Evolutionary conservation across 2,888 invertebrate species (phyloP), one percentile per base, ranked within the genome.

Genomic region (Pandemis heparana): DNA sequence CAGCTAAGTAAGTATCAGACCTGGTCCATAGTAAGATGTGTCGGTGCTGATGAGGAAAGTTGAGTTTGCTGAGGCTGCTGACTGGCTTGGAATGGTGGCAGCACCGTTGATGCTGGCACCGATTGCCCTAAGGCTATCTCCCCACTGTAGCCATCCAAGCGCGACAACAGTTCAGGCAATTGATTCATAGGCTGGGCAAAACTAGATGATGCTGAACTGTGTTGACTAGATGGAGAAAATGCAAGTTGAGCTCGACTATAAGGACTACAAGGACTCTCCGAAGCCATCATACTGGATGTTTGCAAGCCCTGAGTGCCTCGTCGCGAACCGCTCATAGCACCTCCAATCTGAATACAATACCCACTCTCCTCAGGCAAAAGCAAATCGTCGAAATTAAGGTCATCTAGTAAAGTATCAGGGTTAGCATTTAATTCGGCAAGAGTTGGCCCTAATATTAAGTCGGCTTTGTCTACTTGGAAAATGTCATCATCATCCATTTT

Each of bases 401-500:
- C 98, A 84, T 97, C 97, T 71, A 97, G 87, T 60, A 98, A 95
- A 48, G 96, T 97, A 79, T 98, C 98, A 78, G 97, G 97, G 82
- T 97, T 97, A 18, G 97, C 97, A 91, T 97, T 97, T 68, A 98
- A 90, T 86, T 98, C 98, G 0, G 97, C 97, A 71, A 98, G 94
- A 76, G 98, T 98, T 0, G 98, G 97, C 5, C 97, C 96, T 88
- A 97, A 96, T 81, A 98, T 97, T 77, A 97, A 94, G 91, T 98
- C 98, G 53, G 97, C 96, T 90, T 98, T 97, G 88, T 98, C 98
- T 70, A 98, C 97, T 95, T 97, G 94, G 87, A 98, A 97, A 82
- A 98, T 97, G 85, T 98, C 98, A 85, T 98, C 98, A 83, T 98
- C 98, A 83, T 98, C 98, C 96, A 97, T 96, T 88, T 96, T 96